Evolutionary conservation across 1,140 invertebrate genomes (phyloP).

Genomic region (Drosophila eugracilis): DNA sequence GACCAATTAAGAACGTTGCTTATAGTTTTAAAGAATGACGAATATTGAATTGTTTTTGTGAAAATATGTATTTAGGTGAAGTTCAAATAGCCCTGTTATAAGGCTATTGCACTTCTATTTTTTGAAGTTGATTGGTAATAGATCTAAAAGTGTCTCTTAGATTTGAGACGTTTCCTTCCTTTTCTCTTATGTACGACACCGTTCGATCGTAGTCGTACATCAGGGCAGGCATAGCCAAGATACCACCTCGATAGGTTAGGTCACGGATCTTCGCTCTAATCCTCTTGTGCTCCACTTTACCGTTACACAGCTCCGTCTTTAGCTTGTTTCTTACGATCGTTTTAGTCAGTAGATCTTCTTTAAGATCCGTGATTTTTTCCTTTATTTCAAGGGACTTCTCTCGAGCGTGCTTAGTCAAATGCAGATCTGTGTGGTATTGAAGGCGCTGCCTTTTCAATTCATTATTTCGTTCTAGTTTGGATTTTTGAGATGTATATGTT

Average conservation of each 20-base stretch:
- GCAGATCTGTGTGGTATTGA: conserved; percentile 15
- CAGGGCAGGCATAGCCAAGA: conserved; percentile 16
- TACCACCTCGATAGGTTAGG: conserved; percentile 8
- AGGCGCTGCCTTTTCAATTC: conserved; percentile 1
- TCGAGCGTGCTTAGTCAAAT: background rate
- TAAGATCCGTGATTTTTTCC: fast-evolving
- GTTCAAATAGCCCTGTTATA: too few species aligned
- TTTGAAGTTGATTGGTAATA: background rate
- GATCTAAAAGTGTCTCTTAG: conserved; percentile 4
- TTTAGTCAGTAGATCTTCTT: background rate
- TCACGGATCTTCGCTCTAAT: background rate
- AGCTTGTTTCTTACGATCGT: background rate
- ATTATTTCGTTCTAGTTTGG: background rate
- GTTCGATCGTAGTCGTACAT: conserved; percentile 32
- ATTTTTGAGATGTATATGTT: background rate
- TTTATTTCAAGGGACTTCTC: conserved; percentile 4
- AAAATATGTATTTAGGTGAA: background rate
- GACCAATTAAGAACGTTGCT: conserved; percentile 10
- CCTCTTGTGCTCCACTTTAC: background rate
- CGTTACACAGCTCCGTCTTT: background rate
- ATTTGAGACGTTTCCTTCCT: background rate
- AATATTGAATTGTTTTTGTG: background rate
- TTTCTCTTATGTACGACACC: background rate
- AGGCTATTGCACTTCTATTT: too few species aligned
- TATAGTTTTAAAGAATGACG: conserved; percentile 11